These are phyloP conservation scores for Garrulus glandarius DNA, from an alignment of 2,797 vertebrate genomes.

Conservation along the genomic window DNA sequence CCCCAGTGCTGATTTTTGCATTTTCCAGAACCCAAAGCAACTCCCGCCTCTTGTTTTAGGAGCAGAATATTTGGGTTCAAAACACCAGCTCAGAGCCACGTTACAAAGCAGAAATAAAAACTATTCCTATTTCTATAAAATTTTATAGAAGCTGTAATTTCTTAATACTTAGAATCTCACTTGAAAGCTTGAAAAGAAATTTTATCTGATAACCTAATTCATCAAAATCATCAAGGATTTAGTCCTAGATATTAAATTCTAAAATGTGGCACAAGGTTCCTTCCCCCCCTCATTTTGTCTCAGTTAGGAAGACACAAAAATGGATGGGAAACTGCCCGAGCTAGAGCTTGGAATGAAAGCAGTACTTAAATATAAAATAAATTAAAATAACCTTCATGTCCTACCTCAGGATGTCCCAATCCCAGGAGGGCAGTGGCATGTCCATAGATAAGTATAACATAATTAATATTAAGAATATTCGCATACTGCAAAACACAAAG, in stretches of 20 bases:
- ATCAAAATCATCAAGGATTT: not conserved
- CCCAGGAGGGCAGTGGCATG: constrained; percentile 84
- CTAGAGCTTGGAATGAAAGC: not conserved
- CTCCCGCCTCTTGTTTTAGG: not conserved
- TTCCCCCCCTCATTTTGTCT: not conserved
- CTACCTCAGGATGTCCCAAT: constrained; percentile 88
- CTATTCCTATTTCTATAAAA: not conserved
- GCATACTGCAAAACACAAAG: constrained; percentile 68
- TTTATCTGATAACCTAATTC: not conserved
- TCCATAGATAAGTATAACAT: constrained; percentile 84
- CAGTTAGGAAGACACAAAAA: not conserved
- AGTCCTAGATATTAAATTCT: not conserved
- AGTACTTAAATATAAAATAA: not conserved
- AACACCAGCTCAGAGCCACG: not conserved
- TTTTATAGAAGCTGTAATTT: not conserved
- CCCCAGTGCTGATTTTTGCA: not conserved
- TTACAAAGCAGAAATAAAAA: not conserved
- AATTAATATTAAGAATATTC: constrained; percentile 81
- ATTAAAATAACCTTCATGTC: not conserved
- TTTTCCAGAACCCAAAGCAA: not conserved
- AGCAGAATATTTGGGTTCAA: not conserved
- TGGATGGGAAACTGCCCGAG: not conserved
- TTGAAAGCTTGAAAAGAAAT: not conserved
- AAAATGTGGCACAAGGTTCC: not conserved
- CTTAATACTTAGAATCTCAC: not conserved